A percentile compares a stretch with the other conserved stretches of the same genome.
phyloP scores from a whole-genome alignment of 2,888 invertebrate species.

The Pantelozetes paolii region DNA sequence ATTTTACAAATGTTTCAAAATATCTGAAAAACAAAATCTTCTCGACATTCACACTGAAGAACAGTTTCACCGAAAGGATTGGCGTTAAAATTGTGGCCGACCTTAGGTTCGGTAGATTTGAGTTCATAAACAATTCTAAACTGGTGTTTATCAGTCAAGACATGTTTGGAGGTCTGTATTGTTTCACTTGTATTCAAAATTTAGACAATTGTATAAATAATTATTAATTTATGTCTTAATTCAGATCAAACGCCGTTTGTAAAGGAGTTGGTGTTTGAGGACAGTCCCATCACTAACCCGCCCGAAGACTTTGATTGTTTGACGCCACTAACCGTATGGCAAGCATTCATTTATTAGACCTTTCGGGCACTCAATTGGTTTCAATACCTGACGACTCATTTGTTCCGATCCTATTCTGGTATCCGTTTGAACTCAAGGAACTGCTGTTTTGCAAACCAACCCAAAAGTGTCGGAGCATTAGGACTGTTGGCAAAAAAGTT shows the following conservation, averaged over 20 bases:
- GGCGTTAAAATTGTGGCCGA: neutral
- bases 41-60: neutral
- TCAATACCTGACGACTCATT: neutral
- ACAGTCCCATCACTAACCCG: neutral
- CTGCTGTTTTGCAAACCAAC: neutral
- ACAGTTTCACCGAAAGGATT: neutral
- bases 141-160: neutral
- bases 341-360: constrained; percentile 4
- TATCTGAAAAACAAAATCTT: neutral
- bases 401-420: neutral
- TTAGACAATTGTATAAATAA: too few species aligned
- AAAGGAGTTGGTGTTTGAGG: neutral
- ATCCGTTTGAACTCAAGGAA: neutral
- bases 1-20: neutral
- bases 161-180: neutral
- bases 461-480: constrained; percentile 5
- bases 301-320: neutral
- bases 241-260: neutral
- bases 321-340: constrained; percentile 8
- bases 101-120: neutral
- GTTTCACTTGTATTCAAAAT: neutral
- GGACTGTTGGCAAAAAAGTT: neutral
- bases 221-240: too few species aligned
- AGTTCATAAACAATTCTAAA: neutral
- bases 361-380: constrained; percentile 3